phyloP scores from a whole-genome alignment of 2,797 vertebrate genomes.

The Arctocebus calabarensis region DNA sequence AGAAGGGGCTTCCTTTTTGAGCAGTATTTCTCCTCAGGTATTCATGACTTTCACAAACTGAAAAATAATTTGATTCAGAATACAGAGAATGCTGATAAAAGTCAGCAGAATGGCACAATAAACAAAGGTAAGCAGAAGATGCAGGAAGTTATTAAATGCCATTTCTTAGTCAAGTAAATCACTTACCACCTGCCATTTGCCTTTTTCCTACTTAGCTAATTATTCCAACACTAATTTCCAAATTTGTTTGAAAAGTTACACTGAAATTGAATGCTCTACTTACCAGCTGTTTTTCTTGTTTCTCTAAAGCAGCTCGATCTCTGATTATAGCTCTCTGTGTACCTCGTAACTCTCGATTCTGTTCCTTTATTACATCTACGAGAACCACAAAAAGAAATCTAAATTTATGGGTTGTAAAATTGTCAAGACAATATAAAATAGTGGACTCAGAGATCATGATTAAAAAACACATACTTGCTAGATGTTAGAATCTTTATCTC shows the following conservation, averaged over 20 bases:
- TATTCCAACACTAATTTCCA: slow-evolving; percentile 59
- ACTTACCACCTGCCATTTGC: slow-evolving; percentile 54
- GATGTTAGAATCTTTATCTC: slow-evolving; percentile 27
- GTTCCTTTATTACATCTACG: slow-evolving; percentile 97
- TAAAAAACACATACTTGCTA: neutral
- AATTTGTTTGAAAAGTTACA: slow-evolving; percentile 71
- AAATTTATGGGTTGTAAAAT: slow-evolving; percentile 25
- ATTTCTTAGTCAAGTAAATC: slow-evolving; percentile 50
- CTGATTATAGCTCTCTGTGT: slow-evolving; percentile 98
- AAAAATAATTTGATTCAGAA: slow-evolving; percentile 60
- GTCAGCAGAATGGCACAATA: slow-evolving; percentile 46
- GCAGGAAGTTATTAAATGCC: neutral
- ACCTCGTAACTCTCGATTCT: slow-evolving; percentile 95
- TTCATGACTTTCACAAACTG: slow-evolving; percentile 49
- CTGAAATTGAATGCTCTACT: slow-evolving; percentile 83
- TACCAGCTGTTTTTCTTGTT: slow-evolving; percentile 99
- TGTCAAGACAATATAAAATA: slow-evolving; percentile 46
- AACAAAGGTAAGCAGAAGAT: slow-evolving; percentile 57
- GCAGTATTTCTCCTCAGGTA: slow-evolving; percentile 48
- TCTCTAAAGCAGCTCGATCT: slow-evolving; percentile 96
- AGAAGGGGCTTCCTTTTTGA: neutral
- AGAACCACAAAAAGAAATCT: slow-evolving; percentile 68
- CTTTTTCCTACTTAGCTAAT: slow-evolving; percentile 52
- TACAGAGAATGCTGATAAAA: slow-evolving; percentile 43
- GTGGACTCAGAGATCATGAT: neutral